Base-by-base conservation (phyloP, 2,888 invertebrate genomes). In the Oeneis ivallda region DNA sequence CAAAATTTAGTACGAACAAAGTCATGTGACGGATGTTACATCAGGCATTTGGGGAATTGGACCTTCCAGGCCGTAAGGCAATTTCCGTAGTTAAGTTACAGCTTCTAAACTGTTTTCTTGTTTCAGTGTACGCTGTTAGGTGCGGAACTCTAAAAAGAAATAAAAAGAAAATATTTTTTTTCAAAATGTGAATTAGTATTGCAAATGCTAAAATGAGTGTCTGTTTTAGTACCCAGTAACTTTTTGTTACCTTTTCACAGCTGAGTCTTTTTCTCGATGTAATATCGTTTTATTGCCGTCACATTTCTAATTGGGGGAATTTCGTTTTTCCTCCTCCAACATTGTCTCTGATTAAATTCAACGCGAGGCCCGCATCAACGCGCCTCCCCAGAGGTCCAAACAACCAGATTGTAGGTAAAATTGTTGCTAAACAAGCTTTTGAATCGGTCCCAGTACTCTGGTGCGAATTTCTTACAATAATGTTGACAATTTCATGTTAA, bases 291-390 rank as follows among this genome's bases (percentile, higher is more conserved):
- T 60, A 37, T 60, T n/a, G 49, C 49, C 45, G 49, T 60, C 59
- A 49, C 47, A 49, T 60, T 60, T 47, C 37, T 49, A 49, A 60
- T 49, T 60, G 39, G 49, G 47, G 49, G n/a, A 41, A 37, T 15
- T 49, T 37, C 47, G 13, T 60, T 49, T 60, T 61, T 58, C 60
- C 56, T 26, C 37, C 37, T 34, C 43, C 50, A 32, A 37, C 56
- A 50, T 64, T 67, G 60, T 56, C 52, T 26, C 60, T 67, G 64
- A 67, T 67, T 64, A 61, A 60, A 67, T 54, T 53, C 37, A 60
- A 39, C 49, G 47, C n/a, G 37, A 50, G 56, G 49, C 60, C 64
- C 43, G 17, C 15, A 10, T 50, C 49, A 49, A 59, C 47, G 47
- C 39, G 37, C 56, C 61, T 56, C 56, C 64, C 37, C 7, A 7